Evolutionary conservation across 2,888 invertebrate genomes (phyloP).

Genomic region (Melolontha melolontha): DNA sequence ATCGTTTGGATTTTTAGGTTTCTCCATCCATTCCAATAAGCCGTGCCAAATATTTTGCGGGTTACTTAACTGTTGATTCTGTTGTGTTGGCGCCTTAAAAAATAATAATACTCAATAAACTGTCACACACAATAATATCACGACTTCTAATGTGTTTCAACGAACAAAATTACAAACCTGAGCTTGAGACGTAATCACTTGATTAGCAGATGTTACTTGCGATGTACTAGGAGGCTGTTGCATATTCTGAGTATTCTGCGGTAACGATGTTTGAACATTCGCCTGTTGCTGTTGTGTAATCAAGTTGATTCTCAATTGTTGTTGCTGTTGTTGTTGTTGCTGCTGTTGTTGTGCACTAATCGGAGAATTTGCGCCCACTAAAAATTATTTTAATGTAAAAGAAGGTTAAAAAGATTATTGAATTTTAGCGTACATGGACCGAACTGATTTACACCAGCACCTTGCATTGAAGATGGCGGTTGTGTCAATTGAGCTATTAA

Average conservation of each 20-base stretch:
- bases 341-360: conserved; percentile 60
- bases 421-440: conserved; percentile 21
- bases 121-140: background rate
- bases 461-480: conserved; percentile 68
- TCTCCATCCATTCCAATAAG: conserved; percentile 93
- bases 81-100: conserved; percentile 46
- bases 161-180: conserved; percentile 51
- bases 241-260: conserved; percentile 56
- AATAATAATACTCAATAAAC: background rate
- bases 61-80: conserved; percentile 63
- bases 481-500: conserved; percentile 71
- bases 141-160: no score
- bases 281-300: conserved; percentile 61
- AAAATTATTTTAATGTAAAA: conserved; percentile 32
- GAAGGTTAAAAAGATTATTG: conserved; percentile 19
- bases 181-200: conserved; percentile 59
- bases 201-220: conserved; percentile 58
- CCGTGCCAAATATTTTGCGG: conserved; percentile 75
- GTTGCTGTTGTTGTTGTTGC: conserved; percentile 60
- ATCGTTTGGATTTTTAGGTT: conserved; percentile 81
- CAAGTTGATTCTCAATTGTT: conserved; percentile 45
- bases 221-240: conserved; percentile 54
- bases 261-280: conserved; percentile 61
- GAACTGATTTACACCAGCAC: conserved; percentile 65
- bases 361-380: conserved; percentile 55